Conservation (phyloP, 92 coral and sea anemone genomes). For the Bergia puertoricense region DNA sequence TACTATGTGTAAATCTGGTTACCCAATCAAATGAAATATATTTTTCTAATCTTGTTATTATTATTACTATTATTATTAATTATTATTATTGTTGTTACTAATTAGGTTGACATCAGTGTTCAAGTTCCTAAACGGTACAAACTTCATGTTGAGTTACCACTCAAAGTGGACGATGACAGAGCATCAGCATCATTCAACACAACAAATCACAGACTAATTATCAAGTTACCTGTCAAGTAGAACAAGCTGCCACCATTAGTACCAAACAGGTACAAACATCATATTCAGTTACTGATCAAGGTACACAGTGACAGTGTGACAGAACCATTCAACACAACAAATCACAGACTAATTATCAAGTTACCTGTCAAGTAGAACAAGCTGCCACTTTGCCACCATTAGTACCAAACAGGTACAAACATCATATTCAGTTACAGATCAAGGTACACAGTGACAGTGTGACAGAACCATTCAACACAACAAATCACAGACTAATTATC, state of each 20-base stretch:
- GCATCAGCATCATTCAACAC: slow-evolving; percentile 81
- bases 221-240: slow-evolving; percentile 69
- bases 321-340: slow-evolving; percentile 58
- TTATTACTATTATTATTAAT: too few relatives aligned
- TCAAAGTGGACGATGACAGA: slow-evolving; percentile 69
- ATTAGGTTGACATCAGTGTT: slow-evolving; percentile 24
- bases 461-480: too few relatives aligned
- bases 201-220: slow-evolving; percentile 59
- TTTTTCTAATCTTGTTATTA: too few relatives aligned
- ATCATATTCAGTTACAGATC: too few relatives aligned
- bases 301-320: slow-evolving; percentile 67
- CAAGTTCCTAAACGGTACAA: slow-evolving; percentile 58
- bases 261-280: too few relatives aligned
- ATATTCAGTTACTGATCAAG: slow-evolving; percentile 43
- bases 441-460: too few relatives aligned
- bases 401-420: too few relatives aligned
- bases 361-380: neutral
- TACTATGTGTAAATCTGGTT: too few relatives aligned
- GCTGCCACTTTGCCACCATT: neutral
- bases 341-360: slow-evolving; percentile 6
- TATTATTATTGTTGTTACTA: too few relatives aligned
- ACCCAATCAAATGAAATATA: too few relatives aligned
- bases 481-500: too few relatives aligned
- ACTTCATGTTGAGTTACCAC: slow-evolving; percentile 72
- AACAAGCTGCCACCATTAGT: neutral